Evolutionary conservation across 2,888 invertebrate species (phyloP).

Genomic region (Dinocampus coccinellae): DNA sequence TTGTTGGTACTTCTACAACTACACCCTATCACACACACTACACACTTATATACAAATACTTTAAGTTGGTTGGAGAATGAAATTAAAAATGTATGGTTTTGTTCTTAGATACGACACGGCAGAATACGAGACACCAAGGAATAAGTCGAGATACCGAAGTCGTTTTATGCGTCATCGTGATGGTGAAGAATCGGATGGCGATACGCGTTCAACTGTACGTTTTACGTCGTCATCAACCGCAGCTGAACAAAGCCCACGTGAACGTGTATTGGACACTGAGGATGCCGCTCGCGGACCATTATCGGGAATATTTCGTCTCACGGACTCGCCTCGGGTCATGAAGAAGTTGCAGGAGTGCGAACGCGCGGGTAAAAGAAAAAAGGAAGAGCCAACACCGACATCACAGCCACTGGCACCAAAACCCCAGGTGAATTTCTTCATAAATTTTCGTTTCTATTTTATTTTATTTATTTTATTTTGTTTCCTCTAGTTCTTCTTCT

Average conservation of each 20-base stretch:
- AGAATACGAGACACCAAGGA: conserved; percentile 65
- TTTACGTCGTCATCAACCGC: conserved; percentile 72
- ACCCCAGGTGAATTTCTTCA: conserved; percentile 70
- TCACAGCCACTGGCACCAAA: conserved; percentile 73
- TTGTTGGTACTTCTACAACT: conserved; percentile 6
- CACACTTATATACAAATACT: no score
- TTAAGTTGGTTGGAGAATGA: neutral
- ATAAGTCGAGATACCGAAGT: conserved; percentile 66
- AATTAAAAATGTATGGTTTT: conserved; percentile 13
- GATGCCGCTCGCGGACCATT: conserved; percentile 88
- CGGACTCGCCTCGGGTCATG: conserved; percentile 91
- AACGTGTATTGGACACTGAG: conserved; percentile 87
- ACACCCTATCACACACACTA: neutral
- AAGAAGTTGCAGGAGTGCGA: conserved; percentile 88
- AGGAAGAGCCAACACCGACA: conserved; percentile 75
- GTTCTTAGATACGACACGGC: conserved; percentile 62
- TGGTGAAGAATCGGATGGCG: conserved; percentile 83
- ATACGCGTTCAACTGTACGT: conserved; percentile 76
- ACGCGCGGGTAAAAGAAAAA: conserved; percentile 78
- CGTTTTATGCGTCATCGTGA: conserved; percentile 73
- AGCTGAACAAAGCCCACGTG: conserved; percentile 73
- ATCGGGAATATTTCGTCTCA: conserved; percentile 89
- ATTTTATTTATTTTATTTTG: no score
- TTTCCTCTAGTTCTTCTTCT: neutral
- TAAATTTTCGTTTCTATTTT: neutral